Percentiles rank a stretch among this genome's conserved stretches.
phyloP scores from a whole-genome alignment of 2,888 invertebrate species.

The Hypomecis atomaria region DNA sequence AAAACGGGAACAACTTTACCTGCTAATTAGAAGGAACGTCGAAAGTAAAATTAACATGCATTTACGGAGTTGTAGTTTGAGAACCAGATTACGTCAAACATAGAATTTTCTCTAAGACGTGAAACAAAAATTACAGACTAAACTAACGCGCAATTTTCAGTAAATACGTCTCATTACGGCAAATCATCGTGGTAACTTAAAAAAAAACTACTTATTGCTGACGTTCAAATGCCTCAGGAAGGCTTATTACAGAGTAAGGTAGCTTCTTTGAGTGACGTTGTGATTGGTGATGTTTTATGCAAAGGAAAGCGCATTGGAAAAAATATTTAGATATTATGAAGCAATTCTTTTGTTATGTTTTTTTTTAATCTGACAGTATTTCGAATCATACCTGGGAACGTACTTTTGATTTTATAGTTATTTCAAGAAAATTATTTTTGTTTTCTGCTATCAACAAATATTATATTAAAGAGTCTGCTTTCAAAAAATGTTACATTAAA shows the following conservation, averaged over 20 bases:
- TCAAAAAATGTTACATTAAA: too few relatives aligned
- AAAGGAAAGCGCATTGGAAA: slow-evolving; percentile 11
- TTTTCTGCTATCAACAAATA: too few relatives aligned
- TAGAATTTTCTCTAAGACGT: neutral
- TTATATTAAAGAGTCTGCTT: too few relatives aligned
- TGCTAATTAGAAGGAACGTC: slow-evolving; percentile 10
- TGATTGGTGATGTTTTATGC: slow-evolving; percentile 25
- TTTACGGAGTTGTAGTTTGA: neutral
- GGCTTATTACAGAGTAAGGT: slow-evolving; percentile 7
- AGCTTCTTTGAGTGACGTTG: slow-evolving; percentile 19
- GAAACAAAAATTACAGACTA: neutral
- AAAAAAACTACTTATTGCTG: slow-evolving; percentile 1
- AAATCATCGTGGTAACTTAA: slow-evolving; percentile 21
- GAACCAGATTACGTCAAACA: slow-evolving; percentile 1
- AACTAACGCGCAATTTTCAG: slow-evolving; percentile 34
- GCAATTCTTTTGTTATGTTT: neutral
- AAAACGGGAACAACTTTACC: slow-evolving; percentile 4
- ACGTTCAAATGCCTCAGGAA: neutral
- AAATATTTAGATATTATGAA: neutral
- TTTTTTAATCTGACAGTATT: neutral
- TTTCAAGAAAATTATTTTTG: too few relatives aligned
- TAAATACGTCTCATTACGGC: slow-evolving; percentile 49
- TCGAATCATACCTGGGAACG: too few relatives aligned
- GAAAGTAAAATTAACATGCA: slow-evolving; percentile 13
- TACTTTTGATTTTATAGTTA: too few relatives aligned